Conservation (phyloP, 2,113 vertebrate genomes). For the Mesembrinibis cayennensis region DNA sequence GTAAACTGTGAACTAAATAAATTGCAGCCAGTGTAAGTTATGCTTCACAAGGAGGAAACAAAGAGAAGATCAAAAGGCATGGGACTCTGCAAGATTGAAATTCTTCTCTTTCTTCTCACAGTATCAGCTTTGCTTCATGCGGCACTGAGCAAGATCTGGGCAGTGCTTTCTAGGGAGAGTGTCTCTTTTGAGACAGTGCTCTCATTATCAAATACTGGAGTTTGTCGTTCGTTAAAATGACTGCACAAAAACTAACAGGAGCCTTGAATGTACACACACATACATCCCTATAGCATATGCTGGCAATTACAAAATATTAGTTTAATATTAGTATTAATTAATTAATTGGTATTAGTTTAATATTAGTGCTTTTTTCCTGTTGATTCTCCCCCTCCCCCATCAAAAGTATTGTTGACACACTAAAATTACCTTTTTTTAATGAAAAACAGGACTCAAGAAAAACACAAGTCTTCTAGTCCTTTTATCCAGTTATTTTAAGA, state of each 20-base stretch:
- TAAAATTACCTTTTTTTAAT: background rate
- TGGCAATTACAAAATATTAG: background rate
- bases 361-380: background rate
- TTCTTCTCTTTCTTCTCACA: background rate
- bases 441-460: background rate
- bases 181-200: background rate
- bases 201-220: background rate
- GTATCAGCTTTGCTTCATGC: background rate
- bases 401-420: background rate
- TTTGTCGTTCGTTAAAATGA: background rate
- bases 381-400: background rate
- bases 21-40: background rate
- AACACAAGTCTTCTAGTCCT: background rate
- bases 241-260: background rate
- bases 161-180: background rate
- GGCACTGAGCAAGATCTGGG: background rate
- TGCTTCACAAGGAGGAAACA: slow-evolving; percentile 7
- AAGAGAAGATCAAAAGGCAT: slow-evolving; percentile 27
- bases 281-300: background rate
- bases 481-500: background rate
- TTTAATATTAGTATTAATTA: too few species aligned
- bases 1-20: slow-evolving; percentile 21
- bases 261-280: background rate
- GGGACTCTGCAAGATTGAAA: background rate
- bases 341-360: too few species aligned